Evolutionary conservation across 2,113 vertebrate genomes (phyloP), one percentile per base, ranked within the genome.

Genomic region (Gasterosteus nipponicus): DNA sequence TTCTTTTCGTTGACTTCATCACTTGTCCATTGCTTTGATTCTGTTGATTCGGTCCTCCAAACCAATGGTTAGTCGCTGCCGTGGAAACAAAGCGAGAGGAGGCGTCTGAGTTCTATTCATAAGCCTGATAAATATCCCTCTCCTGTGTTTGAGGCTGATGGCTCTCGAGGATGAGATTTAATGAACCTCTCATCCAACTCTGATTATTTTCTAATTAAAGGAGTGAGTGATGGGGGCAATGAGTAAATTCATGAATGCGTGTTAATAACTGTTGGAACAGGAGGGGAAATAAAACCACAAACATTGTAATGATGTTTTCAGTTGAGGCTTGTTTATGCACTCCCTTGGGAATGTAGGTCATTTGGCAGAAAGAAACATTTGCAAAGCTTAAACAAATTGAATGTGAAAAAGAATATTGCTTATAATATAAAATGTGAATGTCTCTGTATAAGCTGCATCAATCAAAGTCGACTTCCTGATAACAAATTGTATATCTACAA

Each of bases 181-280:
- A 91, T 91, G 90, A 93, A 88, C 81, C 85, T 81, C 87, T 92
- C 87, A 86, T 87, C 87, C 78, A 91, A 75, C 88, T 81, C 84
- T 89, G 86, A 91, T 91, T 91, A 91, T 92, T 91, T 90, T 90
- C 75, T 87, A 91, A 93, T 91, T 92, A 91, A 88, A 87, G 88
- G 51, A 79, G 75, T 85, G 89, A 90, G 66, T 82, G 89, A 90
- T 86, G 77, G 75, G 63, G 73, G 73, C 75, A 78, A 85, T 70
- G 84, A 89, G 69, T 76, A 69, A 57, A 78, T 84, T 92, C 77
- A 85, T 84, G 65, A 90, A 88, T 84, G 75, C 82, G 75, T 85
- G 86, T 83, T 90, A 74, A 81, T 78, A 75, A 86, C 69, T 73
- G 65, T 31, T 2, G 41, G 69, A 65, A 67, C 31, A 2, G 35